A percentile compares a stretch with the other conserved stretches of the same genome.
phyloP scores from a whole-genome alignment of 2,113 vertebrate genomes.

The Colaptes auratus region DNA sequence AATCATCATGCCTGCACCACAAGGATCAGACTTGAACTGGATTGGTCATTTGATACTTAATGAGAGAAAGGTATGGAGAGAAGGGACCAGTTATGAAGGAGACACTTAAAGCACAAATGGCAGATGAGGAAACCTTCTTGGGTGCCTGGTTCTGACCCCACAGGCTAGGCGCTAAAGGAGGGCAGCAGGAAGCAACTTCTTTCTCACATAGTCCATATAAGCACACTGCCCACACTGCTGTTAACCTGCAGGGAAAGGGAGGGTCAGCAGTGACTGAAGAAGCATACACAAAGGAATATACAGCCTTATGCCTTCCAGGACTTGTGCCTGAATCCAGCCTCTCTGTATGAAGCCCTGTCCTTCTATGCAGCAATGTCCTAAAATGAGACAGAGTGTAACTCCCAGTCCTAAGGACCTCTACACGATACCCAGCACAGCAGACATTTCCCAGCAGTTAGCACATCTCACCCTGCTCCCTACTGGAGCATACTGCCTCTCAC shows the following conservation, averaged over 20 bases:
- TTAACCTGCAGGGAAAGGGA: not conserved
- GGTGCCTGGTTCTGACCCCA: not conserved
- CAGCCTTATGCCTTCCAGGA: not conserved
- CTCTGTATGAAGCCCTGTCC: not conserved
- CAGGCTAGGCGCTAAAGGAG: not conserved
- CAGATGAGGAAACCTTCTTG: not conserved
- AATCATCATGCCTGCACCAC: not conserved
- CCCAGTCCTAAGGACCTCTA: not conserved
- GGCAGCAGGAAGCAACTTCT: not conserved
- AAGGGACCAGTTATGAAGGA: not conserved
- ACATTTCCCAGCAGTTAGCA: not conserved
- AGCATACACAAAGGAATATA: too few species aligned
- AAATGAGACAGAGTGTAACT: not conserved
- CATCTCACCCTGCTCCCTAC: not conserved
- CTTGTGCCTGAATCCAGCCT: not conserved
- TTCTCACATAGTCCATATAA: not conserved
- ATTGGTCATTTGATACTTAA: not conserved
- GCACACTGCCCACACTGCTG: not conserved
- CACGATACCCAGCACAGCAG: not conserved
- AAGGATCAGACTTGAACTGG: not conserved
- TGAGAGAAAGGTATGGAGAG: not conserved
- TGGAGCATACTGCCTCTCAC: not conserved
- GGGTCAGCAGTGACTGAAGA: not conserved
- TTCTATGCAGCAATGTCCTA: not conserved
- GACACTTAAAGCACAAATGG: not conserved